Conservation (phyloP, 2,797 vertebrate genomes). For the Brachyrhaphis roseni region DNA sequence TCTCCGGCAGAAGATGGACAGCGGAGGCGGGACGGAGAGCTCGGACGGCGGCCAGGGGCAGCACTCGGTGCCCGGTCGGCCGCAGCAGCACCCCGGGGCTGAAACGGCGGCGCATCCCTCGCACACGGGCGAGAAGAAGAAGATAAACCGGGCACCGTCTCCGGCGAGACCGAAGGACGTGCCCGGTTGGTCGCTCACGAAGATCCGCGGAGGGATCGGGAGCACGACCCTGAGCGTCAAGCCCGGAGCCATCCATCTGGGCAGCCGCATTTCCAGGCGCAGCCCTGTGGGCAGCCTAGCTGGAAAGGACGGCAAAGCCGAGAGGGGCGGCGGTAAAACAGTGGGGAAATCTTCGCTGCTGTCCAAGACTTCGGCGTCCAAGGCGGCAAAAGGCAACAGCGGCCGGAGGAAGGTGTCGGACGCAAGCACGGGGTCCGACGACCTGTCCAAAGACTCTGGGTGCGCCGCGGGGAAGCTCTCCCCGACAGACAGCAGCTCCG, state of each 20-base stretch:
- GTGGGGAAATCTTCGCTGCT: slow-evolving; percentile 72
- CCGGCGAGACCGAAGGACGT: slow-evolving; percentile 94
- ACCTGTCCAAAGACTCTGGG: slow-evolving; percentile 81
- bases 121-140: slow-evolving; percentile 83
- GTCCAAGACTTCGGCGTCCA: slow-evolving; percentile 66
- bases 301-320: slow-evolving; percentile 79
- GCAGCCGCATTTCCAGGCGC: slow-evolving; percentile 80
- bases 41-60: slow-evolving; percentile 68
- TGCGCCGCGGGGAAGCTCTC: slow-evolving; percentile 79
- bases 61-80: slow-evolving; percentile 55
- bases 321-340: slow-evolving; percentile 62
- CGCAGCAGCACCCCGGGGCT: slow-evolving; percentile 37
- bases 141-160: slow-evolving; percentile 89
- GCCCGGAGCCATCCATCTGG: slow-evolving; percentile 80
- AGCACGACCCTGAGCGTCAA: slow-evolving; percentile 78
- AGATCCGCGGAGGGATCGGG: slow-evolving; percentile 85
- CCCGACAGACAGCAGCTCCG: slow-evolving; percentile 88
- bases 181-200: slow-evolving; percentile 90
- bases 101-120: slow-evolving; percentile 46
- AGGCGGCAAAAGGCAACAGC: slow-evolving; percentile 64
- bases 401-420: slow-evolving; percentile 80
- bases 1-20: slow-evolving; percentile 84
- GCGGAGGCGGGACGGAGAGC: slow-evolving; percentile 76
- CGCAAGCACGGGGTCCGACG: slow-evolving; percentile 77
- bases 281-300: slow-evolving; percentile 66